A percentile compares a stretch with the other conserved stretches of the same genome.
phyloP scores from a whole-genome alignment of 1,140 invertebrate genomes.

The Adelges cooleyi region DNA sequence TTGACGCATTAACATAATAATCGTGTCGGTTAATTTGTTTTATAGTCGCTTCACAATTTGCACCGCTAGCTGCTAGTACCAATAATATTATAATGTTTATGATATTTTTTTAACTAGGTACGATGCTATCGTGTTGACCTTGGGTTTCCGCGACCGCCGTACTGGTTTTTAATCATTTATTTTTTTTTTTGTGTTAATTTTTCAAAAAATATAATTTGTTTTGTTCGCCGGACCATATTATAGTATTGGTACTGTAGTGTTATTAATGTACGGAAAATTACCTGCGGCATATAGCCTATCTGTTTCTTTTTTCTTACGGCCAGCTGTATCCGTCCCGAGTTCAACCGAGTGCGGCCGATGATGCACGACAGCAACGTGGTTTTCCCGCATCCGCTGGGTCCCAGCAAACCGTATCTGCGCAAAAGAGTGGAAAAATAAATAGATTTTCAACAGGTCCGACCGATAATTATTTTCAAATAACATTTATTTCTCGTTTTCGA shows the following conservation, averaged over 20 bases:
- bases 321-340: constrained; percentile 37
- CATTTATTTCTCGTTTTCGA: no score
- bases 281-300: constrained; percentile 72
- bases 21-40: no score
- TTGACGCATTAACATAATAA: no score
- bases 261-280: not conserved
- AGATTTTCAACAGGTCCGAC: not conserved
- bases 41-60: no score
- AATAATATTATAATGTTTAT: no score
- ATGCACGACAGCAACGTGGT: constrained; percentile 41
- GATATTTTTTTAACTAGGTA: no score
- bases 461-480: no score
- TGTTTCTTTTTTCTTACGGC: constrained; percentile 35
- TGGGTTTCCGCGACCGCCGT: no score
- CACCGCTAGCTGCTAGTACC: no score
- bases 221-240: not conserved
- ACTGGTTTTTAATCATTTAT: not conserved
- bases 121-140: no score
- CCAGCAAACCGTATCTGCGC: constrained; percentile 41
- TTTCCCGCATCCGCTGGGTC: constrained; percentile 39
- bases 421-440: not conserved
- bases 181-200: not conserved
- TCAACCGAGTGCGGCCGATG: constrained; percentile 38
- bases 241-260: not conserved
- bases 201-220: not conserved